Percentiles rank a stretch among this genome's conserved stretches.
phyloP scores from a whole-genome alignment of 1,140 invertebrate species.

The Dendrolimus kikuchii region DNA sequence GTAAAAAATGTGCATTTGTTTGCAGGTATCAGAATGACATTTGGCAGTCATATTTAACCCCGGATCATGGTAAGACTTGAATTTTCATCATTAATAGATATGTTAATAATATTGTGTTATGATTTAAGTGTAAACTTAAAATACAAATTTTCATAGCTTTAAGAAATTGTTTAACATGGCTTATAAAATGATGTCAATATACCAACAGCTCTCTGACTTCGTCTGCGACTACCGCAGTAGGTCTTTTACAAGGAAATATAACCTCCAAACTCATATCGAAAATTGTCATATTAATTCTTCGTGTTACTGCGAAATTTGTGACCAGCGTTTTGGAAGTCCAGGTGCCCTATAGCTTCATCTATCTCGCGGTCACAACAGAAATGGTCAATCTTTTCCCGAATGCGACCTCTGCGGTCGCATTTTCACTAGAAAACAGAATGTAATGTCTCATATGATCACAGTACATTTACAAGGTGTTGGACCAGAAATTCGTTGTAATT shows the following conservation, averaged over 20 bases:
- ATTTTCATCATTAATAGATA: no score
- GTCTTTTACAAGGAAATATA: conserved; percentile 48
- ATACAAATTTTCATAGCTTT: no score
- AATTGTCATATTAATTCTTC: conserved; percentile 42
- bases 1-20: background rate
- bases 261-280: conserved; percentile 47
- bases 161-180: background rate
- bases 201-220: conserved; percentile 17
- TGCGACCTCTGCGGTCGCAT: conserved; percentile 53
- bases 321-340: conserved; percentile 34
- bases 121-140: background rate
- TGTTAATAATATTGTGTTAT: background rate
- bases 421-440: conserved; percentile 51
- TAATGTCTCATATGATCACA: conserved; percentile 47
- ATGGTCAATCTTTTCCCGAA: conserved; percentile 36
- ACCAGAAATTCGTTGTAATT: conserved; percentile 24
- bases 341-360: conserved; percentile 35
- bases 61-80: no score
- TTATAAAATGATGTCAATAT: conserved; percentile 7
- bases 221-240: conserved; percentile 47
- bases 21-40: background rate
- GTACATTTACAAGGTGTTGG: conserved; percentile 35
- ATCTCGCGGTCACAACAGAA: conserved; percentile 38
- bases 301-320: conserved; percentile 40
- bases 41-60: no score